A percentile compares a stretch with the other conserved stretches of the same genome.
Conservation (phyloP, 2,113 vertebrate species). For the Nestor notabilis region DNA sequence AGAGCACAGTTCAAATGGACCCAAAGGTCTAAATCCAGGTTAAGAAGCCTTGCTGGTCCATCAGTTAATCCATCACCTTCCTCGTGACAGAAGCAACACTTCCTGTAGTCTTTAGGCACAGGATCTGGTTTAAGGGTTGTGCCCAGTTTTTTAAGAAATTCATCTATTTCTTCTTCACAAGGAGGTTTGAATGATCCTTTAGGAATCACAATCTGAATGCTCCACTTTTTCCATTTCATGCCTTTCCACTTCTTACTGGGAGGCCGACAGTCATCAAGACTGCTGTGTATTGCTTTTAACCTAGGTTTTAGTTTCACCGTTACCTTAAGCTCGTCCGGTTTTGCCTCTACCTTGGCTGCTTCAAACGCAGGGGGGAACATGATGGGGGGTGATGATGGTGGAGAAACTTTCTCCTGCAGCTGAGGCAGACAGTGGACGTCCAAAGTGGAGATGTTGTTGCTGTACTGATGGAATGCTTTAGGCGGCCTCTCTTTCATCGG, state of each 20-base stretch:
- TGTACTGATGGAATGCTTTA: constrained; percentile 87
- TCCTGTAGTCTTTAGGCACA: constrained; percentile 85
- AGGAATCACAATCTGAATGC: constrained; percentile 84
- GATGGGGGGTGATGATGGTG: constrained; percentile 80
- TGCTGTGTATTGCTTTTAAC: constrained; percentile 80
- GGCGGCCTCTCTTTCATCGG: constrained; percentile 79
- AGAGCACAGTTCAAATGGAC: constrained; percentile 97
- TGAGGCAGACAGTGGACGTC: constrained; percentile 89
- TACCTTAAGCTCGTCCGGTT: constrained; percentile 90
- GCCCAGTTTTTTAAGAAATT: constrained; percentile 85
- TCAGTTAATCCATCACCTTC: constrained; percentile 92
- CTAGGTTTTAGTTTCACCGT: constrained; percentile 92
- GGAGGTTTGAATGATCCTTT: constrained; percentile 84
- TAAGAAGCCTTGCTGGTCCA: constrained; percentile 92
- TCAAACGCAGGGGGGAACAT: constrained; percentile 84
- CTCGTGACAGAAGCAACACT: constrained; percentile 95
- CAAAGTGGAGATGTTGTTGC: constrained; percentile 89
- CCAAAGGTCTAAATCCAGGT: constrained; percentile 97
- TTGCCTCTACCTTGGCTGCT: constrained; percentile 79
- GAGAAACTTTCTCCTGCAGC: constrained; percentile 80
- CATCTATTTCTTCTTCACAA: constrained; percentile 87
- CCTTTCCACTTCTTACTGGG: constrained; percentile 85
- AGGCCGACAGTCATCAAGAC: constrained; percentile 78
- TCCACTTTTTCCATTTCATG: constrained; percentile 93
- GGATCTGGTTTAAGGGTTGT: constrained; percentile 88